Evolutionary conservation across 2,797 vertebrate genomes (phyloP).

Genomic region (Brachymystax lenok): DNA sequence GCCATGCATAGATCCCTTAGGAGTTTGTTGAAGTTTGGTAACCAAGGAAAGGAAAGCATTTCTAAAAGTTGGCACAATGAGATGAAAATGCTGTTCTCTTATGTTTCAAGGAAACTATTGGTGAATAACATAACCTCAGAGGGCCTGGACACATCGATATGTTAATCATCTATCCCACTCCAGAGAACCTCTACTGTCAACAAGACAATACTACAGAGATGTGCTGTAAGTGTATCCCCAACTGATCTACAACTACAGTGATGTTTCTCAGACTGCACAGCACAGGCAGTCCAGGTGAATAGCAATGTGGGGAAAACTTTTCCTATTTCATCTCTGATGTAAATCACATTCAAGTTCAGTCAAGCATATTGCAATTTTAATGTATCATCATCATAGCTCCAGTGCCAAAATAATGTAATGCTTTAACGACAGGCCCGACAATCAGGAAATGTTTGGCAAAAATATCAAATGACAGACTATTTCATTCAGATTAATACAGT

Average conservation of each 20-base stretch:
- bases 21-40: slow-evolving; percentile 40
- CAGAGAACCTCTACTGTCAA: too few species aligned
- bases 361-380: too few species aligned
- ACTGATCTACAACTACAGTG: too few species aligned
- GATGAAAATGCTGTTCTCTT: slow-evolving; percentile 27
- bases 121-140: slow-evolving; percentile 15
- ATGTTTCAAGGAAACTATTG: slow-evolving; percentile 37
- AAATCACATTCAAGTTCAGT: too few species aligned
- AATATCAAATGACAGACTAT: slow-evolving; percentile 14
- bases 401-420: not conserved
- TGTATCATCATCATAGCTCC: too few species aligned
- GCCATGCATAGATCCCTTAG: slow-evolving; percentile 32
- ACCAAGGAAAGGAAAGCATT: slow-evolving; percentile 36
- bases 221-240: too few species aligned
- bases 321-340: too few species aligned
- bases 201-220: too few species aligned
- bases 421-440: not conserved
- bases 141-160: not conserved
- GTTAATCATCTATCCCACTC: not conserved
- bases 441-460: not conserved
- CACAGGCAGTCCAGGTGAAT: too few species aligned
- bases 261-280: too few species aligned
- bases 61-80: slow-evolving; percentile 49
- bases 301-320: too few species aligned
- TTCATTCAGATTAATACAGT: not conserved